A percentile compares a stretch with the other conserved stretches of the same genome.
These are phyloP conservation scores for Dicyrtoma fusca DNA, from an alignment of 2,888 invertebrate species.

Conservation along the genomic window DNA sequence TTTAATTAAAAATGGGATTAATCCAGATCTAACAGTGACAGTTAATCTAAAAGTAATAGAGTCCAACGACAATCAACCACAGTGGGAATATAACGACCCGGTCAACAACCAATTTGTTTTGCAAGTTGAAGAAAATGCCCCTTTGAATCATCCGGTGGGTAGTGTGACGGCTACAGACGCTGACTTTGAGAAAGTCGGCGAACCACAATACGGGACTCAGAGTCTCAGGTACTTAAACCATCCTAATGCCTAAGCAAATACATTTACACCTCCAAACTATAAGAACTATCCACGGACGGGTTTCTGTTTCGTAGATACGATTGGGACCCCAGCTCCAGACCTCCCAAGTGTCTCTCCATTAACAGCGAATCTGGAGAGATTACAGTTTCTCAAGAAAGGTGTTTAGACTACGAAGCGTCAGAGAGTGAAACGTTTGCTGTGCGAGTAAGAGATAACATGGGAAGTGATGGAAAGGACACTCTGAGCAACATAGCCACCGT, in stretches of 20 bases:
- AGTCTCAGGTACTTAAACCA: neutral
- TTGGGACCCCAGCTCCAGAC: neutral
- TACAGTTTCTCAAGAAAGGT: neutral
- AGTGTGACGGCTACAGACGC: neutral
- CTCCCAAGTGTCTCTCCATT: neutral
- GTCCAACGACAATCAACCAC: neutral
- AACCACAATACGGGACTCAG: too few relatives aligned
- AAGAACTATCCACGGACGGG: neutral
- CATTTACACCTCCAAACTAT: neutral
- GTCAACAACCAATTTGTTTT: neutral
- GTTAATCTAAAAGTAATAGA: neutral
- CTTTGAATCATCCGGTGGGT: neutral
- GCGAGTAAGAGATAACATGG: neutral
- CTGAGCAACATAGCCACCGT: neutral
- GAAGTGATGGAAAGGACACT: too few relatives aligned
- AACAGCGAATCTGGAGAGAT: neutral
- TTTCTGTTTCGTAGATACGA: neutral
- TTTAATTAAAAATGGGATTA: too few relatives aligned
- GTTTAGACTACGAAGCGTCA: neutral
- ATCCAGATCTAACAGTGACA: neutral
- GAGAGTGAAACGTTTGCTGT: neutral
- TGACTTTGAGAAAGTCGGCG: conserved; percentile 18
- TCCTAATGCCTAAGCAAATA: neutral
- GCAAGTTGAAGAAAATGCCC: neutral
- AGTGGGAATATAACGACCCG: neutral